Base-by-base conservation (phyloP, 2,888 invertebrate species). In the Acrobasis suavella region DNA sequence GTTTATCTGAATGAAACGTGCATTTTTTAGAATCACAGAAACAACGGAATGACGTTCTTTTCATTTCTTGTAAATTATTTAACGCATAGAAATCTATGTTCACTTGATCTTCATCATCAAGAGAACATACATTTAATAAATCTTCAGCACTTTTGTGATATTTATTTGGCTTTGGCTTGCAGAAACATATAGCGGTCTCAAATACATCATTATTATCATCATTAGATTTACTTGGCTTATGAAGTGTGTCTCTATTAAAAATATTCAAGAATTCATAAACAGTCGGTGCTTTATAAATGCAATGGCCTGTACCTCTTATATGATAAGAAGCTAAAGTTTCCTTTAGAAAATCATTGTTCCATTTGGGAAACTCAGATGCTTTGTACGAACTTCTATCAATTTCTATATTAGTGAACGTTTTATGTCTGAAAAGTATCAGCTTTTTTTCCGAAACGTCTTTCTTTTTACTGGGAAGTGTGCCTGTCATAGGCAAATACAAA, bases 111-210 rank as follows among this genome's bases (percentile, higher is more conserved):
- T 84, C 82, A 63, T 81, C 78, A 39, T 79, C 73, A 63, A 80
- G 74, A 65, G 71, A 67, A 54, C 68, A 70, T 39, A 84, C 78
- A 68, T 85, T 82, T 70, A 90, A 75, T 65, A 92, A 79, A 73
- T 92, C 92, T 74, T 92, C 92, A 38, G 91, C 91, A 71, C 91
- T 92, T 58, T 77, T 87, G 63, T 91, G 91, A 69, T 86, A 83
- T 69, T 91, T 91, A 8, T 83, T 81, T 17, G 86, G 85, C 68
- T 72, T 80, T 2, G 88, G 87, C 67, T 82, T 87, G 78, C 93
- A 93, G 72, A 92, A 93, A 67, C 93, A 93, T 66, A 93, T 89
- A 14, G 89, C 89, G n/a, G 90, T 89, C 81, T 92, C 92, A 71
- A 79, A 89, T 72, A 87, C 87, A 70, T 89, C 89, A 62, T 89